Evolutionary conservation across 2,797 vertebrate species (phyloP), one percentile per base, ranked within the genome.

Genomic region (Lindbergichthys nudifrons): DNA sequence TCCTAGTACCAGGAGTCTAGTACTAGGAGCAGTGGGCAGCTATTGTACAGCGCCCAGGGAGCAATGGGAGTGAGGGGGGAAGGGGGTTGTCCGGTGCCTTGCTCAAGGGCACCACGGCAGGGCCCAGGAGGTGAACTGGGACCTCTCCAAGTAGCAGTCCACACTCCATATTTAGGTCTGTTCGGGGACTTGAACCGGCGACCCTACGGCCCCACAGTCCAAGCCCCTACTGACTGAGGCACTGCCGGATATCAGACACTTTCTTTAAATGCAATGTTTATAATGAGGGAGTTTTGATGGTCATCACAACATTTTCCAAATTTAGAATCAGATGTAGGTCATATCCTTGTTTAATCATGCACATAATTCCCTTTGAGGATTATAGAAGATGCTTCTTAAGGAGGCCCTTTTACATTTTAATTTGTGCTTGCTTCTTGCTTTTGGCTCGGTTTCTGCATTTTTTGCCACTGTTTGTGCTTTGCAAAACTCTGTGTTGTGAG

Each of bases 341-440:
- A 19, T 18, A 42, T 77, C 56, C 19, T 36, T 54, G 21, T 75
- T 68, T 66, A 63, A 76, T 64, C 70, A 79, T 66, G 56, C 61
- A 65, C 51, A 73, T 71, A 4, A 65, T 70, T 64, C 52, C 42
- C 68, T 57, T 51, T 36, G 59, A 75, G n/a, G 64, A 81, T 75
- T 61, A 58, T 11, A 62, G 19, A 50, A 16, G 32, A 58, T 48
- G 23, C 5, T 2, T 74, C 56, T 57, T 39, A 63, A 42, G 11
- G 54, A 80, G 23, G 23, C 46, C 63, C 45, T 79, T 26, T 85
- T 41, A 18, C 65, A 43, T 51, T 74, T 74, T 65, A 50, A 70
- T 82, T 70, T 79, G 13, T 48, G 59, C 48, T 21, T n/a, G 26
- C 32, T 62, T 64, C 60, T 32, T 18, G 66, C 43, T 70, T 72